These are phyloP conservation scores for Eristalis tenax DNA, from an alignment of 2,888 invertebrate species.

Conservation along the genomic window DNA sequence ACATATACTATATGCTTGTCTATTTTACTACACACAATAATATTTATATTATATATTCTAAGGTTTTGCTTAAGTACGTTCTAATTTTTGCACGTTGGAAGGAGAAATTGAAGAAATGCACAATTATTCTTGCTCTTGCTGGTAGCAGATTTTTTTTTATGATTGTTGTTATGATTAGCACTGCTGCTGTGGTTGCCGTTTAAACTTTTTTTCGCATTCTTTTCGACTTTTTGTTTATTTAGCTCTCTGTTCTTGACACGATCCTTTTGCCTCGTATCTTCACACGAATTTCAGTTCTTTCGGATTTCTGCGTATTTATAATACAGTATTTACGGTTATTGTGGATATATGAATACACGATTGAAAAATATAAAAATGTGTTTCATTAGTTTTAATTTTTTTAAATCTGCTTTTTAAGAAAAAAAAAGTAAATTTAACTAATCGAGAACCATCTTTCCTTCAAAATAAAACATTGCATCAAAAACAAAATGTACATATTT, in stretches of 20 bases:
- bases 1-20: not conserved
- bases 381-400: slow-evolving; percentile 1
- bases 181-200: slow-evolving; percentile 28
- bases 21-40: not conserved
- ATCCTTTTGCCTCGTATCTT: slow-evolving; percentile 69
- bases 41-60: not conserved
- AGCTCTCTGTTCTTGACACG: slow-evolving; percentile 66
- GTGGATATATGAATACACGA: not conserved
- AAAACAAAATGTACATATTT: not conserved
- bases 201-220: slow-evolving; percentile 50
- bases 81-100: slow-evolving; percentile 68
- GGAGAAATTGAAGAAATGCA: slow-evolving; percentile 68
- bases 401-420: not conserved
- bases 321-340: not conserved
- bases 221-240: slow-evolving; percentile 58
- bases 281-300: slow-evolving; percentile 67
- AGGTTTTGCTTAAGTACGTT: not conserved
- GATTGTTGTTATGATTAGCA: slow-evolving; percentile 26
- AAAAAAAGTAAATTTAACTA: not conserved
- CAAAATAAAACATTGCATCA: slow-evolving; percentile 4
- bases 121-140: slow-evolving; percentile 60
- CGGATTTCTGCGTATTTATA: slow-evolving; percentile 37
- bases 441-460: slow-evolving; percentile 20
- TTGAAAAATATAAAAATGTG: slow-evolving; percentile 4
- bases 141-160: slow-evolving; percentile 48